phyloP scores from a whole-genome alignment of 2,797 vertebrate species.

The Acanthornis magna region DNA sequence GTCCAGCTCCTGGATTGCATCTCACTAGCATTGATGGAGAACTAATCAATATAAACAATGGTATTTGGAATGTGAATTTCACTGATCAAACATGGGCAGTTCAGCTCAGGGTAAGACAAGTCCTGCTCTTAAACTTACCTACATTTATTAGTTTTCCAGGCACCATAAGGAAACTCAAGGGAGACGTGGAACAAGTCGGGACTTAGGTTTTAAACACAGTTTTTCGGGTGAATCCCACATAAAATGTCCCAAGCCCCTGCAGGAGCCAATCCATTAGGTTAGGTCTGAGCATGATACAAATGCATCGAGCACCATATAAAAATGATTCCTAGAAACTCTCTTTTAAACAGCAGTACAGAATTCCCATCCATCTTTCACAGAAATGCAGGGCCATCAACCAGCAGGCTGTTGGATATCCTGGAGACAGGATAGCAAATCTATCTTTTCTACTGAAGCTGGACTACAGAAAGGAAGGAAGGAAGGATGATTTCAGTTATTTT shows the following conservation, averaged over 20 bases:
- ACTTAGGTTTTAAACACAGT: not conserved
- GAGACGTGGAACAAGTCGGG: accelerated
- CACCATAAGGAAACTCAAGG: not conserved
- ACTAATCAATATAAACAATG: not conserved
- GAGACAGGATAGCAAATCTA: not conserved
- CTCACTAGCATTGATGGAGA: not conserved
- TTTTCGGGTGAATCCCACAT: not conserved
- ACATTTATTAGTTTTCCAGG: not conserved
- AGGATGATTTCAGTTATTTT: not conserved
- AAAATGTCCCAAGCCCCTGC: not conserved
- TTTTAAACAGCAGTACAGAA: not conserved
- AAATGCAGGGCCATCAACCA: not conserved
- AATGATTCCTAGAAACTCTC: not conserved
- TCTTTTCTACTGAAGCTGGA: not conserved
- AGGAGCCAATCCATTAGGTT: not conserved
- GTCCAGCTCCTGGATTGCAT: not conserved
- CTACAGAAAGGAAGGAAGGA: not conserved
- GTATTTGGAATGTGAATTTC: not conserved
- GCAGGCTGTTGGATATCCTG: not conserved
- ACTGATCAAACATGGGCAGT: not conserved
- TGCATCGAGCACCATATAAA: not conserved
- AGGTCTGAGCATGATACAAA: not conserved
- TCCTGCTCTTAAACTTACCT: not conserved
- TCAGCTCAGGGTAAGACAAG: not conserved
- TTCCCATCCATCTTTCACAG: not conserved